These are phyloP conservation scores for Ophonus ardosiacus DNA, from an alignment of 2,888 invertebrate genomes.

Conservation along the genomic window DNA sequence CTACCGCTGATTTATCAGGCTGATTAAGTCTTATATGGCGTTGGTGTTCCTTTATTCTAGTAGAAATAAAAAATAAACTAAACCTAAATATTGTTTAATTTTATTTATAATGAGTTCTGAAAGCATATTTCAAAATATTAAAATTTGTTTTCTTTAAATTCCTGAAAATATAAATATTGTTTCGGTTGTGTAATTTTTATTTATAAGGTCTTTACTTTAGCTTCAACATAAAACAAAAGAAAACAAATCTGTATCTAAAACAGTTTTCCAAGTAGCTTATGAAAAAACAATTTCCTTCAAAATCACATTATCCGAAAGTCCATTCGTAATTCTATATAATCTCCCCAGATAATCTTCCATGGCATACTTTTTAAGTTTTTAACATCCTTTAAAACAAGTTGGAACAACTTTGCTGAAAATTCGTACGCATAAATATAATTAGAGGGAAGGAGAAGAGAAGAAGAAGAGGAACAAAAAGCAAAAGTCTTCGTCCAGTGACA, in stretches of 20 bases:
- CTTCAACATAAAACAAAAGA: neutral
- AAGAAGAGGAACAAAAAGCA: neutral
- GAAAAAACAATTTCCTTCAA: slow-evolving; percentile 49
- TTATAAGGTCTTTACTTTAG: neutral
- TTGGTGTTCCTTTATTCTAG: too few species aligned
- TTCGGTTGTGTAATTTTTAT: neutral
- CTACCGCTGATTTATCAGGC: too few species aligned
- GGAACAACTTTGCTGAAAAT: slow-evolving; percentile 45
- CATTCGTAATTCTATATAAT: slow-evolving; percentile 49
- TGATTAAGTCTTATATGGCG: too few species aligned
- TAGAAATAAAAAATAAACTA: too few species aligned
- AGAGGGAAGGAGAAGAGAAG: slow-evolving; percentile 3
- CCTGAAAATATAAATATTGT: neutral
- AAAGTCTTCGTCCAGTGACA: neutral
- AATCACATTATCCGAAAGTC: slow-evolving; percentile 46
- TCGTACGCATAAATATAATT: slow-evolving; percentile 57
- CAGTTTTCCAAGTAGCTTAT: slow-evolving; percentile 32
- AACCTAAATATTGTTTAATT: too few species aligned
- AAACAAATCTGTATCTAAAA: slow-evolving; percentile 6
- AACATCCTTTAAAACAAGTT: slow-evolving; percentile 59
- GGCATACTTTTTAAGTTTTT: slow-evolving; percentile 61
- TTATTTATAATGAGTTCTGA: too few species aligned
- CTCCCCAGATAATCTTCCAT: slow-evolving; percentile 52
- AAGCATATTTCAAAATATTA: too few species aligned
- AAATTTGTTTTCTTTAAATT: neutral